Evolutionary conservation across 2,113 vertebrate species (phyloP), one percentile per base, ranked within the genome.

Genomic region (Mugil cephalus): DNA sequence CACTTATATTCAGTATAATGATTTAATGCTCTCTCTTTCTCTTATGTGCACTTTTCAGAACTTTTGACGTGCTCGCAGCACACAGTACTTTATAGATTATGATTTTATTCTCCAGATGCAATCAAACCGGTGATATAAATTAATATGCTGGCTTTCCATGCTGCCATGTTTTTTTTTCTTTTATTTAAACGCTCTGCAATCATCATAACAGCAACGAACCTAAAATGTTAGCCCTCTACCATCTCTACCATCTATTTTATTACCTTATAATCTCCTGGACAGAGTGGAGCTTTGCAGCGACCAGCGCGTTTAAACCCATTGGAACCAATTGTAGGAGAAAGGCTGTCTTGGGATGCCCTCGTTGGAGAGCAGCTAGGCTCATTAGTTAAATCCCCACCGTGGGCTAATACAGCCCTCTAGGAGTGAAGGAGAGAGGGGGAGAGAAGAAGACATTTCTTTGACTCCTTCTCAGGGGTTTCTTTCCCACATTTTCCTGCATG

Each of bases 301-400:
- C 89, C 82, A 74, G 88, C 78, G 85, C 87, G 60, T 91, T 93
- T 93, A 94, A 93, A 94, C 92, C 93, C 93, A 87, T 92, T 94
- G 93, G 94, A 94, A 93, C 93, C 94, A 94, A 95, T 94, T 94
- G 93, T 89, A 89, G 93, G 90, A 93, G 93, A 94, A 92, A 88
- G 87, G 90, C 88, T 91, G 91, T 94, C 92, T 93, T 92, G 92
- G 90, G 92, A 94, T 82, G 87, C 87, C 91, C 91, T 93, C 91
- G 84, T 91, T 85, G 91, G 93, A 93, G 91, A 88, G 85, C 70
- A 88, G 91, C 89, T 88, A 92, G 93, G 92, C 93, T 94, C 94
- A 95, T 95, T 95, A 95, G 93, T 91, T 93, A 93, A 94, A 93
- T 94, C 93, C 93, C 93, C 89, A 92, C 91, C 83, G 90, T 93